Base-by-base conservation (phyloP, 1,140 invertebrate species). In the Bombus polaris region DNA sequence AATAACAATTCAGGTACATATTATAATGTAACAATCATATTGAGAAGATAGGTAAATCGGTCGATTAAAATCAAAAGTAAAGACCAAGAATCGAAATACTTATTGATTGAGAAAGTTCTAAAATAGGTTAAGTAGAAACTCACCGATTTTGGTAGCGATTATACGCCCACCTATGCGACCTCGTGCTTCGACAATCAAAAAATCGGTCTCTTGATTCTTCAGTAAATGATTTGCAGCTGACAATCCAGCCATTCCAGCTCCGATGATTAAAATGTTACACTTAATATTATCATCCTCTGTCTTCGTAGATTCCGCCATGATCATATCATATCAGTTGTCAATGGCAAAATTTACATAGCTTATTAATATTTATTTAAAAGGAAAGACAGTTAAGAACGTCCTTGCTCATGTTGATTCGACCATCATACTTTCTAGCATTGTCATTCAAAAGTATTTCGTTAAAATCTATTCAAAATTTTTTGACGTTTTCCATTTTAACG, bases 181-280 rank as follows among this genome's bases (percentile, higher is more conserved):
- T 87, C 97, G 95, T 47, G 97, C 98, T 95, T 98, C 98, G 81
- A 98, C 95, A 89, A 98, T 96, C 90, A 97, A 95, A 95, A 98
- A 98, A 95, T 98, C 97, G 59, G 96, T 96, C 93, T 97, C 96
- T 44, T 97, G 97, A 95, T 98, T 98, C 95, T 98, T 98, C 18
- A 97, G 92, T 83, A 99, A 96, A 94, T 98, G 97, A 96, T 97
- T 98, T 28, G 98, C 98, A 39, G 98, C 97, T 25, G 98, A 97
- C 79, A 98, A 93, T 44, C 98, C 98, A 80, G 98, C 97, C 95
- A 98, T 98, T 82, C 98, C 98, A 89, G 96, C 98, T 53, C 98
- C 98, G 91, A 99, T 96, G 92, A 98, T 98, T 87, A 98, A 94
- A 84, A 98, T 96, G 96, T 98, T 97, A 92, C 95, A 96, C 25